phyloP scores from a whole-genome alignment of 2,113 vertebrate species.

The Heliornis fulica region DNA sequence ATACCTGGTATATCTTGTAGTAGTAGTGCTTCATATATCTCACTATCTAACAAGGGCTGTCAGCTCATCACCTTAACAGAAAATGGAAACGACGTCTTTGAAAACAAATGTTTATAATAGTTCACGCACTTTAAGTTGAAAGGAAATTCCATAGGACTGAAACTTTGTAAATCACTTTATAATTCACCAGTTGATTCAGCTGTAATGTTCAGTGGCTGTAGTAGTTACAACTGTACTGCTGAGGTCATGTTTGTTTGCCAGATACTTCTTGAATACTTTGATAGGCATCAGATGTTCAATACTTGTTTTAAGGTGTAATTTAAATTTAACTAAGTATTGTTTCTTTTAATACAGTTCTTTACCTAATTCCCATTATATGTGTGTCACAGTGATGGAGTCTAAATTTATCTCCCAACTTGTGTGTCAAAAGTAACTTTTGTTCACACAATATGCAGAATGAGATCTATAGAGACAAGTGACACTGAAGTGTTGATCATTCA shows the following conservation, averaged over 20 bases:
- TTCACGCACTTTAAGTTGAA: not conserved
- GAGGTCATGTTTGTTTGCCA: not conserved
- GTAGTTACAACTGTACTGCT: not conserved
- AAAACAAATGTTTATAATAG: not conserved
- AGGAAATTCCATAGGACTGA: not conserved
- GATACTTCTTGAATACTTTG: not conserved
- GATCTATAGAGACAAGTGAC: not conserved
- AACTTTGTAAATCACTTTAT: not conserved
- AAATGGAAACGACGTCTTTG: not conserved
- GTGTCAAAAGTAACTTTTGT: not conserved
- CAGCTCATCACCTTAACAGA: not conserved
- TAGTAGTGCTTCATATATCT: not conserved
- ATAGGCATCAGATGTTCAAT: not conserved
- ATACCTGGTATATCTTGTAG: not conserved
- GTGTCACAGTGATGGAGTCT: not conserved
- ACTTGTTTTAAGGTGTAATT: not conserved
- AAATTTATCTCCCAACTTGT: not conserved
- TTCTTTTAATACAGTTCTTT: not conserved
- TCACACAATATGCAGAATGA: not conserved
- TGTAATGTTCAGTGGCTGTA: not conserved
- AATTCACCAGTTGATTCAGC: not conserved
- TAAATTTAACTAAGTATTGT: not conserved
- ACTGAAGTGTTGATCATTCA: not conserved
- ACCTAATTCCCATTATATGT: not conserved
- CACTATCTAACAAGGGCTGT: not conserved